Base-by-base conservation (phyloP, 2,888 invertebrate species). In the Halocaridina rubra region DNA sequence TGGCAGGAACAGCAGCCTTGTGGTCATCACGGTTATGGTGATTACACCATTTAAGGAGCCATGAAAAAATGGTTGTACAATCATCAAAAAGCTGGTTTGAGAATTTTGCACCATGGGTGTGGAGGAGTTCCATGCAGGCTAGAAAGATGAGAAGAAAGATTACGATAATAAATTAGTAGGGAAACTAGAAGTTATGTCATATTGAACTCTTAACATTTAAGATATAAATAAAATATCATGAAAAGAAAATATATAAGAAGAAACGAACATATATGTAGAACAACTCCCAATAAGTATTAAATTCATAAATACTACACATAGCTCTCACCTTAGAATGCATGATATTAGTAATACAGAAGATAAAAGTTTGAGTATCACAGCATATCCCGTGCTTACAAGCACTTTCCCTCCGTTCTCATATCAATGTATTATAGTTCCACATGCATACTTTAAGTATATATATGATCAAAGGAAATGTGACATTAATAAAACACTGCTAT, bases 1-100 rank as follows among this genome's bases (percentile, higher is more conserved):
- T 82, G 22, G 88, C 86, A 39, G 72, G 72, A 33, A 85, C 5
- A 33, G 71, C 86, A 46, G 81, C 86, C 76, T 88, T 88, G 75
- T 82, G 81, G 33, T 88, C 88, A 72, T 88, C 88, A 39, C 86
- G 39, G 81, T 88, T 86, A 33, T 57, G 72, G n/a, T 77, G 53
- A 29, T 61, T 19, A 69, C 81, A 80, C 88, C 88, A 88, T 16
- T 67, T 46, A 27, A 84, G 22, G 4, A 88, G 29, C 88, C 88
- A 88, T 13, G 61, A 77, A 57, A 84, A 88, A 61, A 88, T 10
- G 24, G 75, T 46, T 13, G 76, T 75, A 72, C 79, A 76, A 13
- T 78, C 53, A 29, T 74, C 39, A 69, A 80, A 82, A 24, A 88
- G 75, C 33, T 88, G 80, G 7, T 24, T 24, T 13, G 85, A 75